These are phyloP conservation scores for Drosophila differens DNA, from an alignment of 2,888 invertebrate species.

Conservation along the genomic window DNA sequence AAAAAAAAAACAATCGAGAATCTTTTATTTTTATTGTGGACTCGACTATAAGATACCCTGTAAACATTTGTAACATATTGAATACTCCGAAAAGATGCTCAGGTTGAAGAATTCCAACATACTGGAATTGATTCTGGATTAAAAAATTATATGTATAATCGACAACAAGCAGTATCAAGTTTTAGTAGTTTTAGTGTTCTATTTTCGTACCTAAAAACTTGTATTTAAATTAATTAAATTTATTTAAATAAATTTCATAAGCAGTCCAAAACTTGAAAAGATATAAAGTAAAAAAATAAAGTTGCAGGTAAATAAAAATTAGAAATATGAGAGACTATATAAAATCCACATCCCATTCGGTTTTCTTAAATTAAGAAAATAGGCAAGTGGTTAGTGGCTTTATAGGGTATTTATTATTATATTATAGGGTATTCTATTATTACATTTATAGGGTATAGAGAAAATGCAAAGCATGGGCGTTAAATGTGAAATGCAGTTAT, in stretches of 20 bases:
- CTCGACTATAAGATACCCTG: neutral
- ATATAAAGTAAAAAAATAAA: neutral
- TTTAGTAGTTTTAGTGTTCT: neutral
- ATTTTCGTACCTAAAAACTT: neutral
- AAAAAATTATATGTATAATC: too few species aligned
- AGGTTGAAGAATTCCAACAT: neutral
- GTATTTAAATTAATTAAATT: too few species aligned
- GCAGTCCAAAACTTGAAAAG: neutral
- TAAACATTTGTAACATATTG: neutral
- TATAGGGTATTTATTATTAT: neutral
- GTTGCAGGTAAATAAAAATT: neutral
- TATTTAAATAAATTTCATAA: neutral
- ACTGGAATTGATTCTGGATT: neutral
- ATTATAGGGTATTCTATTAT: too few species aligned
- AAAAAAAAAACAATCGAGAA: constrained; percentile 1
- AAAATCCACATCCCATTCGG: neutral
- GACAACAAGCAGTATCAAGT: neutral
- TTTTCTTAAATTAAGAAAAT: neutral
- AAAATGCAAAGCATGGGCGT: constrained; percentile 16
- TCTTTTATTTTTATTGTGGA: neutral
- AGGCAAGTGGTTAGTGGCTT: neutral
- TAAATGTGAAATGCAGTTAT: constrained; percentile 26
- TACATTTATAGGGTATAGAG: constrained; percentile 10
- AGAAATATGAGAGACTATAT: neutral
- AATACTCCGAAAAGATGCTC: neutral